phyloP scores from a whole-genome alignment of 2,888 invertebrate genomes.

The Tenthredo mesomela region DNA sequence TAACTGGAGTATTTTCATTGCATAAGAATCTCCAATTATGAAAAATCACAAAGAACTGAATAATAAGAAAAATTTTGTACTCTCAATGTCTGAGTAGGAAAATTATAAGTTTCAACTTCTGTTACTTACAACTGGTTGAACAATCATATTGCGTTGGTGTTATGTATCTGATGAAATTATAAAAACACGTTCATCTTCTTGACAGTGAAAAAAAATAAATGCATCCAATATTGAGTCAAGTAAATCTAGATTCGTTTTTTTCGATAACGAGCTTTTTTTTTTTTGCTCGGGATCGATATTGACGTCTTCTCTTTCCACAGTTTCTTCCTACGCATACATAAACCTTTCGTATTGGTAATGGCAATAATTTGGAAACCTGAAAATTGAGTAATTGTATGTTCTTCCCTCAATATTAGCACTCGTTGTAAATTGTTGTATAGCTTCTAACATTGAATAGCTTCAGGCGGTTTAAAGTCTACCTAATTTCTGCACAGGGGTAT shows the following conservation, averaged over 20 bases:
- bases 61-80: neutral
- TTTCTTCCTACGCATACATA: neutral
- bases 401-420: neutral
- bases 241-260: conserved; percentile 8
- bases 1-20: neutral
- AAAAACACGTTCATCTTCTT: neutral
- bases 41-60: neutral
- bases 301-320: neutral
- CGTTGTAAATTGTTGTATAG: neutral
- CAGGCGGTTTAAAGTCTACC: neutral
- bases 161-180: neutral
- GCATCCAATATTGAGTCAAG: neutral
- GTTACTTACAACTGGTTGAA: neutral
- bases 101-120: neutral
- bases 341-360: neutral
- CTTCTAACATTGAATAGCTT: neutral
- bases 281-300: neutral
- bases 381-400: neutral
- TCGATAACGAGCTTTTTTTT: conserved; percentile 28
- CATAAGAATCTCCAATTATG: neutral
- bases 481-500: neutral
- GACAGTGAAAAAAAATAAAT: neutral
- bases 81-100: neutral
- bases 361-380: neutral
- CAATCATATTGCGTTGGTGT: neutral